Evolutionary conservation across 2,797 vertebrate genomes (phyloP).

Genomic region (Rallus crepitans): DNA sequence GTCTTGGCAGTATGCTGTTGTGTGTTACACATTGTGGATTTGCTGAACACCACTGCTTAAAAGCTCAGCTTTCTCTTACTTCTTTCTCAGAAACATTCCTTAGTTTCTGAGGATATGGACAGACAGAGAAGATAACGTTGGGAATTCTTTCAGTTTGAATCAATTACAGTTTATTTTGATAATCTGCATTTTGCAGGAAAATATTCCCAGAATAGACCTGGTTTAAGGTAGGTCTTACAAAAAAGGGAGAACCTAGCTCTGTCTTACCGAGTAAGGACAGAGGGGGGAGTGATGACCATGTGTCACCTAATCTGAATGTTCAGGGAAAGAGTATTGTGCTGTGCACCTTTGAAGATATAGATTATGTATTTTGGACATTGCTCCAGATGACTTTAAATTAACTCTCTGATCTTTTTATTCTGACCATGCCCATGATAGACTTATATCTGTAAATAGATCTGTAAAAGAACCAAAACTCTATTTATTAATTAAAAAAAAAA

Average conservation of each 20-base stretch:
- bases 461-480: not conserved
- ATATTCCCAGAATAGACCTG: not conserved
- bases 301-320: not conserved
- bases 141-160: not conserved
- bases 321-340: not conserved
- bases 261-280: not conserved
- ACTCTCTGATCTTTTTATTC: not conserved
- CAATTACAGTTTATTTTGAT: not conserved
- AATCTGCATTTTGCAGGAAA: not conserved
- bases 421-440: not conserved
- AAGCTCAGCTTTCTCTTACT: not conserved
- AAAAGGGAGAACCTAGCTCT: not conserved
- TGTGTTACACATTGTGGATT: not conserved
- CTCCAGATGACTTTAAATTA: not conserved
- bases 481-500: not conserved
- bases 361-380: not conserved
- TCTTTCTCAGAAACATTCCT: not conserved
- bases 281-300: fast-evolving
- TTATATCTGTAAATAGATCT: not conserved
- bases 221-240: not conserved
- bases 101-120: not conserved
- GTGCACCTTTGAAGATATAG: not conserved
- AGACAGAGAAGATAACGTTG: not conserved
- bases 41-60: not conserved
- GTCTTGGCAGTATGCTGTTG: not conserved